A percentile compares a stretch with the other conserved stretches of the same genome.
These are phyloP conservation scores for Oncorhynchus tshawytscha DNA, from an alignment of 2,113 vertebrate species.

Conservation along the genomic window DNA sequence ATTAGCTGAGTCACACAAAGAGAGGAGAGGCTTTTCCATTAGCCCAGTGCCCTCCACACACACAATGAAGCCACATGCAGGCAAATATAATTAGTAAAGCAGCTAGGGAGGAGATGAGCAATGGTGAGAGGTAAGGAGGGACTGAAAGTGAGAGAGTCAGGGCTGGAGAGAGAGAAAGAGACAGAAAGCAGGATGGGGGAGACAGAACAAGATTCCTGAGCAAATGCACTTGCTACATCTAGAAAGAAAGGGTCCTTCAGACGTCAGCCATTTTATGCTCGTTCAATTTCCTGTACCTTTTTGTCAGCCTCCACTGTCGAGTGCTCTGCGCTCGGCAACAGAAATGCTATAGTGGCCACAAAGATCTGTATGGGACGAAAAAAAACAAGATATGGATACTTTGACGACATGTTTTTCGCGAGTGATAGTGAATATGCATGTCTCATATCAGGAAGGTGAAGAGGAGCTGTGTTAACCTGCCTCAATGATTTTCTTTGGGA, in stretches of 20 bases:
- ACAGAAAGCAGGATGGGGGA: no score
- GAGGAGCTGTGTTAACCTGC: conserved; percentile 62
- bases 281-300: conserved; percentile 79
- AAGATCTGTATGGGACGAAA: conserved; percentile 80
- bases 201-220: conserved; percentile 49
- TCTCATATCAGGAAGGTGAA: not conserved
- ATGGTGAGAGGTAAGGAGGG: not conserved
- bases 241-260: conserved; percentile 58
- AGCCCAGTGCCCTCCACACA: conserved; percentile 14
- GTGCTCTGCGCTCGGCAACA: conserved; percentile 91
- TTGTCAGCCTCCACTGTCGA: conserved; percentile 92
- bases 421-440: conserved; percentile 27
- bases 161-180: not conserved
- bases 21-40: conserved; percentile 2
- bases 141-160: not conserved
- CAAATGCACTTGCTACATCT: conserved; percentile 60
- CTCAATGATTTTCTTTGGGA: conserved; percentile 92
- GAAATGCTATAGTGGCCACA: conserved; percentile 94
- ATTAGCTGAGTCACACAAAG: conserved; percentile 78
- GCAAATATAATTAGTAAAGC: not conserved
- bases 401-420: conserved; percentile 54
- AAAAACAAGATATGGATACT: conserved; percentile 36
- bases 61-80: not conserved
- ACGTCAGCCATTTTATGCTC: conserved; percentile 41
- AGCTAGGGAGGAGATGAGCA: conserved; percentile 12